These are phyloP conservation scores for Arctocebus calabarensis DNA, from an alignment of 2,797 vertebrate genomes.

Conservation along the genomic window DNA sequence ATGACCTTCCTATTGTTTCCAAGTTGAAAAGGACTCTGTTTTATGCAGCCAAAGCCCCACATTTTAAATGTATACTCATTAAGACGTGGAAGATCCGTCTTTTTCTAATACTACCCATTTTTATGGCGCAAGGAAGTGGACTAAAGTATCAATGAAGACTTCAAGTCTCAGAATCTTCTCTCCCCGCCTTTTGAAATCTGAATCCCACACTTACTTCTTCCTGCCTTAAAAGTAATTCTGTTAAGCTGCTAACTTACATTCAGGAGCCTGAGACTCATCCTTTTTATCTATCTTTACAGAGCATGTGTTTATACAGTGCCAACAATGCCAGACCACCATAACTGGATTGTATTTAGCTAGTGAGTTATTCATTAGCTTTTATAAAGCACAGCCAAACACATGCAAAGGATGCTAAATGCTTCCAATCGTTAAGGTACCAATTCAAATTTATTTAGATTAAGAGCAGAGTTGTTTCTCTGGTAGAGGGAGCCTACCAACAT, in stretches of 20 bases:
- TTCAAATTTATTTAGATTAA: background rate
- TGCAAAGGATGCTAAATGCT: background rate
- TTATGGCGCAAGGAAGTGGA: background rate
- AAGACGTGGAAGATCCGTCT: background rate
- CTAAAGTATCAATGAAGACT: background rate
- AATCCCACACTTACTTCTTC: background rate
- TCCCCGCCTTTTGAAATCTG: background rate
- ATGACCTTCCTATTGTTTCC: background rate
- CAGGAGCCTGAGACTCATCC: conserved; percentile 21
- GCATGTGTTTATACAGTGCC: background rate
- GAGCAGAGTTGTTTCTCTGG: conserved; percentile 58
- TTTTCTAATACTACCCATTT: background rate
- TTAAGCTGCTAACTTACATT: background rate
- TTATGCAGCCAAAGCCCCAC: background rate
- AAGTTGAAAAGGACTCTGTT: background rate
- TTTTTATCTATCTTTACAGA: background rate
- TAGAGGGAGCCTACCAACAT: conserved; percentile 53
- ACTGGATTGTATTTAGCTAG: background rate
- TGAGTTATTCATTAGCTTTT: conserved; percentile 27
- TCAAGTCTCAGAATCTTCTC: background rate
- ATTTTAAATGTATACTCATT: background rate
- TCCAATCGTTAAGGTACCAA: background rate
- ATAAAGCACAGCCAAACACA: background rate
- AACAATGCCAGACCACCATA: conserved; percentile 22
- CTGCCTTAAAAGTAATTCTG: background rate